Conservation (phyloP, 2,888 invertebrate genomes). For the Heliothis peltigera region DNA sequence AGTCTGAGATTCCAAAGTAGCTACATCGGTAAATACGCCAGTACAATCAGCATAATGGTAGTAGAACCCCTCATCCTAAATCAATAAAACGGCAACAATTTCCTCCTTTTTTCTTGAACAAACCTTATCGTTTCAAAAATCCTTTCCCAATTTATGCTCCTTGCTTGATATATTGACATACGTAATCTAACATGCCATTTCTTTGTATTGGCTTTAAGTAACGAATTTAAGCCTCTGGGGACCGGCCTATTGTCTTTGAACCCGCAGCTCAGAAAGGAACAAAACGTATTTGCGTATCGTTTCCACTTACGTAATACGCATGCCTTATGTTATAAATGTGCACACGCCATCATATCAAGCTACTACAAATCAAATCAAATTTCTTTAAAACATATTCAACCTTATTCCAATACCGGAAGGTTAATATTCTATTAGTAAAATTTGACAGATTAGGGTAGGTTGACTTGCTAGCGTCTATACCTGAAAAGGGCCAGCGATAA, state of each 20-base stretch:
- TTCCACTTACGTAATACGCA: no score
- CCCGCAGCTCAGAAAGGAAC: slow-evolving; percentile 49
- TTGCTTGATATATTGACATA: slow-evolving; percentile 56
- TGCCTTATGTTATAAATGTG: no score
- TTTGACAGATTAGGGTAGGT: no score
- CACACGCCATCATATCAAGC: no score
- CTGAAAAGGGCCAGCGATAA: slow-evolving; percentile 34
- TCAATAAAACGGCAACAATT: slow-evolving; percentile 35
- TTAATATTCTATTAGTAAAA: no score
- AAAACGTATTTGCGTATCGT: slow-evolving; percentile 15
- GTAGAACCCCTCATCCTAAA: slow-evolving; percentile 18
- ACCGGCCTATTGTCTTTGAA: slow-evolving; percentile 54
- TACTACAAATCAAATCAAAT: no score
- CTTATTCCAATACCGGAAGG: no score
- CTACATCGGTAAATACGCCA: slow-evolving; percentile 3
- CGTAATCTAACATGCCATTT: slow-evolving; percentile 56
- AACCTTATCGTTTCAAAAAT: slow-evolving; percentile 26
- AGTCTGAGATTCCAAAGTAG: slow-evolving; percentile 6
- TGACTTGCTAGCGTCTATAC: no score
- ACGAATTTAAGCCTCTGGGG: slow-evolving; percentile 57
- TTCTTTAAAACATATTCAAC: no score
- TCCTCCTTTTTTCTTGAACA: slow-evolving; percentile 11
- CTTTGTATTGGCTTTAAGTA: slow-evolving; percentile 55
- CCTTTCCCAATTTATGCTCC: slow-evolving; percentile 15
- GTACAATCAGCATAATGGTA: slow-evolving; percentile 15